Percentiles rank a stretch among this genome's conserved stretches.
These are phyloP conservation scores for Hypsibius dujardini DNA, from an alignment of 1,140 invertebrate species.

Conservation along the genomic window DNA sequence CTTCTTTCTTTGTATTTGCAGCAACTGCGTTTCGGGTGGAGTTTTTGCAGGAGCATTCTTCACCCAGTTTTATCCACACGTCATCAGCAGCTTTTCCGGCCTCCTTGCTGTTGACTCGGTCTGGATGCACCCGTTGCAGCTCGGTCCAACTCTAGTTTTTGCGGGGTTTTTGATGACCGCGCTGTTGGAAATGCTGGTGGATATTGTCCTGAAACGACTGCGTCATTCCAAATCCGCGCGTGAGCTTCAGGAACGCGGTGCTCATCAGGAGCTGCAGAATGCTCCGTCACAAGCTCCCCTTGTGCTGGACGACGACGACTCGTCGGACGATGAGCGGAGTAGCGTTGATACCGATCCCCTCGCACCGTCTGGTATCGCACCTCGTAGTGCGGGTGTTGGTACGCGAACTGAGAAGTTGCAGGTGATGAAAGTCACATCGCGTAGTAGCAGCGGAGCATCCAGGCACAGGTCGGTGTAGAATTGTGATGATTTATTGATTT, in stretches of 20 bases:
- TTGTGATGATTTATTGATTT: neutral
- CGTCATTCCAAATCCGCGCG: neutral
- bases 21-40: slow-evolving; percentile 33
- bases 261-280: neutral
- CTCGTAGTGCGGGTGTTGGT: neutral
- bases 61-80: slow-evolving; percentile 31
- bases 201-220: neutral
- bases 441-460: neutral
- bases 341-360: slow-evolving; percentile 1
- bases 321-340: neutral
- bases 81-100: slow-evolving; percentile 27
- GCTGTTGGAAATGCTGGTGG: neutral
- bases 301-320: neutral
- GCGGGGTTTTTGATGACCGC: neutral
- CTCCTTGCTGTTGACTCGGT: slow-evolving; percentile 19
- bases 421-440: neutral
- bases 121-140: slow-evolving; percentile 1
- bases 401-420: no score
- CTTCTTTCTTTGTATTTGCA: no score
- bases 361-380: neutral
- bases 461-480: slow-evolving; percentile 15
- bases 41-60: slow-evolving; percentile 34
- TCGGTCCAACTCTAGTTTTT: neutral
- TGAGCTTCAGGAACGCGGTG: neutral
- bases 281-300: neutral